A percentile compares a stretch with the other conserved stretches of the same genome.
Conservation (phyloP, 2,113 vertebrate genomes). For the Eurystomus gularis region DNA sequence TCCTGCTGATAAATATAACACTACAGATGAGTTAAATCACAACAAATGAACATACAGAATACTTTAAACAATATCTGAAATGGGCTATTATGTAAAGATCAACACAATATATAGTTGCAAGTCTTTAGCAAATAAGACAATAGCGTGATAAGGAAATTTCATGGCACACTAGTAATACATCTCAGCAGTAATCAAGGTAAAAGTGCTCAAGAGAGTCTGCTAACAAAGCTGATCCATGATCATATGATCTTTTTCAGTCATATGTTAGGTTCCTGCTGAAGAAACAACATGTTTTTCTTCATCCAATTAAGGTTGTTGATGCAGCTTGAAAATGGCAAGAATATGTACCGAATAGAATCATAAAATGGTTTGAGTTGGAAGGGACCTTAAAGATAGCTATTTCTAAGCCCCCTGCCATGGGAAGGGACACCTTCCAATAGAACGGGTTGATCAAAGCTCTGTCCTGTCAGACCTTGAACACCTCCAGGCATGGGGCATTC, state of each 20-base stretch:
- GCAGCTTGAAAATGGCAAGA: background rate
- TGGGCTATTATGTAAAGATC: background rate
- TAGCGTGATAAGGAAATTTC: background rate
- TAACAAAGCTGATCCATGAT: background rate
- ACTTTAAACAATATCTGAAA: conserved; percentile 4
- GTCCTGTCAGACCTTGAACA: background rate
- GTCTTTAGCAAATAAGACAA: background rate
- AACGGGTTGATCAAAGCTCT: background rate
- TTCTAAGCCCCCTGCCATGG: background rate
- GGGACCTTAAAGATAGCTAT: background rate
- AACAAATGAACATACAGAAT: background rate
- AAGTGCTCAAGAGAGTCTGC: background rate
- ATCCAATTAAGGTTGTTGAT: background rate
- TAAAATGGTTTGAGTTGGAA: background rate
- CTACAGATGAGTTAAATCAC: background rate
- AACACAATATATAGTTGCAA: background rate
- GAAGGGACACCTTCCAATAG: background rate
- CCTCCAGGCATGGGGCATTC: background rate
- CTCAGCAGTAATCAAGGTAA: background rate
- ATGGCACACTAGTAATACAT: background rate
- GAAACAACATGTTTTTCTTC: background rate
- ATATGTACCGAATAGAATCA: background rate
- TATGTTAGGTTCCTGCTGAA: background rate
- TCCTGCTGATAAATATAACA: background rate
- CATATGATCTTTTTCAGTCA: background rate